Evolutionary conservation across 2,888 invertebrate species (phyloP).

Genomic region (Exocentrus adspersus): DNA sequence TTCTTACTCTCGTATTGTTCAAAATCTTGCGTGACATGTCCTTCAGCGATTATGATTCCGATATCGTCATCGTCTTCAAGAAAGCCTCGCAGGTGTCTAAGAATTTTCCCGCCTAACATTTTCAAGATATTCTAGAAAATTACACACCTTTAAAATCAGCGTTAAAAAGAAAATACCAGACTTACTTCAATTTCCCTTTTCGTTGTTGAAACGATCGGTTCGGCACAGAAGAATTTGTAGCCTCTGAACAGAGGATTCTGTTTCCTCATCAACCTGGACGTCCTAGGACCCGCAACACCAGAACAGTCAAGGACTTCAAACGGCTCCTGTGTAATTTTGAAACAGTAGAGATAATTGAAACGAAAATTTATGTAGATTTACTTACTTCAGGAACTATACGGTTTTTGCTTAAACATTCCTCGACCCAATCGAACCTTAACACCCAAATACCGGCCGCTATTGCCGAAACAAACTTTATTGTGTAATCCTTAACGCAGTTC

Average conservation of each 20-base stretch:
- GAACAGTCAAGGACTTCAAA: conserved; percentile 68
- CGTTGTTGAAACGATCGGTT: conserved; percentile 61
- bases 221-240: conserved; percentile 66
- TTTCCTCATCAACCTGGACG: conserved; percentile 62
- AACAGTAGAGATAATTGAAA: no score
- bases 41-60: conserved; percentile 57
- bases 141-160: no score
- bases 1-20: conserved; percentile 56
- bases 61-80: conserved; percentile 46
- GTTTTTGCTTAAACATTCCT: conserved; percentile 63
- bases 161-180: no score
- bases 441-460: conserved; percentile 71
- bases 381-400: conserved; percentile 65
- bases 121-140: conserved; percentile 51
- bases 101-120: conserved; percentile 53
- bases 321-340: conserved; percentile 57
- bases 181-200: conserved; percentile 55
- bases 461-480: conserved; percentile 68
- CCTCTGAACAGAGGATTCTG: conserved; percentile 64
- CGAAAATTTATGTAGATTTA: no score
- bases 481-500: conserved; percentile 57
- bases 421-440: conserved; percentile 67
- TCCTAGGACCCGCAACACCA: conserved; percentile 67
- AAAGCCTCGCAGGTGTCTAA: conserved; percentile 45
- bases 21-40: conserved; percentile 52